A percentile compares a stretch with the other conserved stretches of the same genome.
phyloP scores from a whole-genome alignment of 2,113 vertebrate genomes.

The Calyptommatus sinebrachiatus region DNA sequence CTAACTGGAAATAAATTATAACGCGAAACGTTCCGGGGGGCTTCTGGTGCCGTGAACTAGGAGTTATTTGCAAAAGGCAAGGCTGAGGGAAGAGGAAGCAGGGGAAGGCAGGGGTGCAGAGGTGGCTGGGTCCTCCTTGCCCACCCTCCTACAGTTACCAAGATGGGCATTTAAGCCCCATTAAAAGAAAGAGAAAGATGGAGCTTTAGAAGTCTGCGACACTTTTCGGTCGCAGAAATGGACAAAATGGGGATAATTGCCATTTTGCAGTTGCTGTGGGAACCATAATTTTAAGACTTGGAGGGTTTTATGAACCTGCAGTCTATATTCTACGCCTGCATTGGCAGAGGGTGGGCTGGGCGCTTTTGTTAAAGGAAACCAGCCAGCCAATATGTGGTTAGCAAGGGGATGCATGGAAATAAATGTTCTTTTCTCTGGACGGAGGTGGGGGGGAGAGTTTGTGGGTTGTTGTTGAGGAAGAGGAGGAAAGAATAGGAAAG shows the following conservation, averaged over 20 bases:
- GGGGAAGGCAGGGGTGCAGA: conserved; percentile 2
- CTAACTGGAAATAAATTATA: conserved; percentile 63
- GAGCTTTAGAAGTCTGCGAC: background rate
- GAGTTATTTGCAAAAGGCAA: conserved; percentile 28
- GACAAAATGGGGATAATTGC: conserved; percentile 58
- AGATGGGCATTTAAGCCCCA: conserved; percentile 37
- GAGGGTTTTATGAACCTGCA: conserved; percentile 42
- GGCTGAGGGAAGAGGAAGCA: background rate
- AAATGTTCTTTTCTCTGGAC: conserved; percentile 7
- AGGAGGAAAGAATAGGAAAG: too few relatives aligned
- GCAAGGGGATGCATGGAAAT: background rate
- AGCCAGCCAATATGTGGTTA: conserved; percentile 33
- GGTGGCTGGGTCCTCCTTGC: background rate
- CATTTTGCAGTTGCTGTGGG: conserved; percentile 68
- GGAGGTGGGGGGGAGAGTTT: rapidly evolving
- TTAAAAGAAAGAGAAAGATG: conserved; percentile 26
- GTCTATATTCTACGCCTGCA: conserved; percentile 37
- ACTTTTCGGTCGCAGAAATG: conserved; percentile 42
- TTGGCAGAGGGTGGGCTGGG: conserved; percentile 30
- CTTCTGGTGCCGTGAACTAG: conserved; percentile 18
- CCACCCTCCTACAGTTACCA: background rate
- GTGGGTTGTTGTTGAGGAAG: background rate
- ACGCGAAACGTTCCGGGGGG: conserved; percentile 38
- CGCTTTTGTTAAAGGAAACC: conserved; percentile 27
- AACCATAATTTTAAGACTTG: conserved; percentile 60